Conservation (phyloP, 2,113 vertebrate species). For the Phylloscopus whistleri region DNA sequence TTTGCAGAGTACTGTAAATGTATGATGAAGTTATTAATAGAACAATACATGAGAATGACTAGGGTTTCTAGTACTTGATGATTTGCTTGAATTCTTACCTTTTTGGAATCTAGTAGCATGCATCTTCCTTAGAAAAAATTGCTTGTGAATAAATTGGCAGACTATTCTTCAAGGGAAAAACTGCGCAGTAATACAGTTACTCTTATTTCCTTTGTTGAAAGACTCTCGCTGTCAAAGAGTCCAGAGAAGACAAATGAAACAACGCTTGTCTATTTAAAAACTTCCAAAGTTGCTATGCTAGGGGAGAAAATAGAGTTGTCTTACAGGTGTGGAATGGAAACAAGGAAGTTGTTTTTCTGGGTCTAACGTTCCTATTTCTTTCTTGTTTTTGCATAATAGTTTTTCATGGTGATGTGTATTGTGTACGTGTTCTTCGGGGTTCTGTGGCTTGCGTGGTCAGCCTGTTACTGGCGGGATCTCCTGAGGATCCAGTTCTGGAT, state of each 20-base stretch:
- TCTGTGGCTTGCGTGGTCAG: slow-evolving; percentile 92
- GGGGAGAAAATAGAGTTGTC: not conserved
- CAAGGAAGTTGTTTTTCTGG: not conserved
- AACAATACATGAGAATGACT: not conserved
- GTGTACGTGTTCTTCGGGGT: slow-evolving; percentile 91
- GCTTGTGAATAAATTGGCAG: not conserved
- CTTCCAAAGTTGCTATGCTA: not conserved
- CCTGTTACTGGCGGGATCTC: slow-evolving; percentile 92
- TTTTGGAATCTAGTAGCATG: not conserved
- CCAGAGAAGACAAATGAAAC: not conserved
- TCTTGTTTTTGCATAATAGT: slow-evolving; percentile 71
- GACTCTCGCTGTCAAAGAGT: not conserved
- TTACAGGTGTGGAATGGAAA: not conserved
- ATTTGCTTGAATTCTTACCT: not conserved
- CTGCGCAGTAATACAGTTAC: not conserved
- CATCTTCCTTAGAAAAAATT: not conserved
- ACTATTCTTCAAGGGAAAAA: not conserved
- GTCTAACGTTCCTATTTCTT: slow-evolving; percentile 32
- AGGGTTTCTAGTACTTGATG: not conserved
- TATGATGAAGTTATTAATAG: not conserved
- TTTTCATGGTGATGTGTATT: slow-evolving; percentile 97
- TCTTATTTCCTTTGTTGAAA: not conserved
- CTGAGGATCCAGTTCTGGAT: slow-evolving; percentile 96
- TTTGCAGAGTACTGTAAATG: not conserved
- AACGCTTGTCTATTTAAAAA: not conserved